Evolutionary conservation across 2,113 vertebrate genomes (phyloP).

Genomic region (Nansenia antarctica): DNA sequence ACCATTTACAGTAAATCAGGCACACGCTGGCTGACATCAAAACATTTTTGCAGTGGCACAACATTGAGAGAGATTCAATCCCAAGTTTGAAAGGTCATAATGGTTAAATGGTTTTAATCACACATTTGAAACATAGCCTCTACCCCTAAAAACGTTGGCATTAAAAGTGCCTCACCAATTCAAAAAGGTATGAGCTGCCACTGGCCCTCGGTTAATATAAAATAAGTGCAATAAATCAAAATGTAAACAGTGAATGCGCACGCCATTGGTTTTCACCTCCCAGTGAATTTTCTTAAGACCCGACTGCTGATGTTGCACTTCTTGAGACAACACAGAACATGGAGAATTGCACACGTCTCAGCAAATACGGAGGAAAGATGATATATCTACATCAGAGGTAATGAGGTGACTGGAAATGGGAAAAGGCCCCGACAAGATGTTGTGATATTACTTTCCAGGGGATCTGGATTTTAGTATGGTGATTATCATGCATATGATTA

Average conservation of each 20-base stretch:
- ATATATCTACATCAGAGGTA: constrained; percentile 60
- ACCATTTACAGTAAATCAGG: no score
- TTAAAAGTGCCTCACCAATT: no score
- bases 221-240: constrained; percentile 69
- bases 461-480: constrained; percentile 41
- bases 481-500: constrained; percentile 55
- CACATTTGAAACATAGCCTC: no score
- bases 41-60: no score
- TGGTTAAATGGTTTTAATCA: not conserved
- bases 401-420: constrained; percentile 64
- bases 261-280: constrained; percentile 44
- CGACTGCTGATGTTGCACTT: constrained; percentile 56
- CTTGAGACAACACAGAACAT: constrained; percentile 59
- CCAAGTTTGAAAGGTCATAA: no score
- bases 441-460: constrained; percentile 44
- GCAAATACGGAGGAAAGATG: constrained; percentile 69
- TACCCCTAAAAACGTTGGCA: no score
- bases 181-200: no score
- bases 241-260: constrained; percentile 43
- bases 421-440: constrained; percentile 37
- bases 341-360: constrained; percentile 62
- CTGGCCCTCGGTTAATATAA: constrained; percentile 64
- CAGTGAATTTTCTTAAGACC: constrained; percentile 37
- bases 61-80: no score
- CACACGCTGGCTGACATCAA: no score